phyloP scores from a whole-genome alignment of 2,797 vertebrate species.

The Platyrinchus mystaceus region DNA sequence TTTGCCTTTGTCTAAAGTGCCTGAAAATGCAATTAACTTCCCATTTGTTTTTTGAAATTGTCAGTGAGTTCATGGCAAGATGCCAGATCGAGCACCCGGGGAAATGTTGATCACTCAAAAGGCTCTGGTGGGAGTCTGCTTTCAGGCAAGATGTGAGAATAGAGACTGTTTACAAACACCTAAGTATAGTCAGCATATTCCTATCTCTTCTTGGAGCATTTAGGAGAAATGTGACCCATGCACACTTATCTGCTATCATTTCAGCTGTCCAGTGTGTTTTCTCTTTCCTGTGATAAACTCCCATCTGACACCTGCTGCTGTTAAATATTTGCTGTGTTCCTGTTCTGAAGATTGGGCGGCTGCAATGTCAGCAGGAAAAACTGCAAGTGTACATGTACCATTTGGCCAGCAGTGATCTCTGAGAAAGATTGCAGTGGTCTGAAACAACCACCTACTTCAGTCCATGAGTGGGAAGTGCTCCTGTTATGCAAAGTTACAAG shows the following conservation, averaged over 20 bases:
- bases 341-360: neutral
- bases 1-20: neutral
- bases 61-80: neutral
- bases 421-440: neutral
- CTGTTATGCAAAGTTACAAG: neutral
- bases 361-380: slow-evolving; percentile 36
- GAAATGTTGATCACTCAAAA: neutral
- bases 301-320: neutral
- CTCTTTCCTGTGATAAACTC: neutral
- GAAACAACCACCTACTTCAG: neutral
- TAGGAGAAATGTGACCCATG: neutral
- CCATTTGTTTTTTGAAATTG: neutral
- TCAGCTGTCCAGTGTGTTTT: neutral
- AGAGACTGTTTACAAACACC: neutral
- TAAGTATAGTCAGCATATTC: neutral
- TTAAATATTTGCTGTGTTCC: neutral
- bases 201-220: neutral
- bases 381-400: neutral
- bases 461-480: neutral
- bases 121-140: neutral
- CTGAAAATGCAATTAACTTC: neutral
- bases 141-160: neutral
- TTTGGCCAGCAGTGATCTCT: neutral
- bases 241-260: neutral
- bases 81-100: neutral